Conservation (phyloP, 2,888 invertebrate genomes). For the Epinotia demarniana region DNA sequence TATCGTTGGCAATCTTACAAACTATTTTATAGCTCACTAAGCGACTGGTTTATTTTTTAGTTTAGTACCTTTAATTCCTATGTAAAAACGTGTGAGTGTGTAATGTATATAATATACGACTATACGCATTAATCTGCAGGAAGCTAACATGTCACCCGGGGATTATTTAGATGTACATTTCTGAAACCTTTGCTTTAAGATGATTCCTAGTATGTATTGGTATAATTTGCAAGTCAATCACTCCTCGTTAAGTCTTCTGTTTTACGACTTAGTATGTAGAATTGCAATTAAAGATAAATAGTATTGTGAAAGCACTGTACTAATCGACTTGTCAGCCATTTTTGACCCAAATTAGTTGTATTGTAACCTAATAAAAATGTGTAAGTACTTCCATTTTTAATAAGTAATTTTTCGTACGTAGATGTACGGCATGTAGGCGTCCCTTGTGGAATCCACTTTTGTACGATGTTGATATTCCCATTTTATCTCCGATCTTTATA, state of each 20-base stretch:
- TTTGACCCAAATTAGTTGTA: constrained; percentile 79
- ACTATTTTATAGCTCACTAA: constrained; percentile 81
- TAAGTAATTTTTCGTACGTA: constrained; percentile 80
- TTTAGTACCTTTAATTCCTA: constrained; percentile 79
- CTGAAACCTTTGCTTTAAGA: constrained; percentile 49
- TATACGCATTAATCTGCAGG: constrained; percentile 68
- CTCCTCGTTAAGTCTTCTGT: constrained; percentile 74
- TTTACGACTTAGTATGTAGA: constrained; percentile 71
- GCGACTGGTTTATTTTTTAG: constrained; percentile 82
- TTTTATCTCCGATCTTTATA: constrained; percentile 60
- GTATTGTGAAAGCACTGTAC: constrained; percentile 74
- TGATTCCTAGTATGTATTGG: constrained; percentile 55
- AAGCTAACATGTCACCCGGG: constrained; percentile 61
- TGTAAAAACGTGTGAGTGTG: constrained; percentile 82
- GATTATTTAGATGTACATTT: constrained; percentile 66
- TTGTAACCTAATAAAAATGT: constrained; percentile 70
- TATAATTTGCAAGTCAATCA: constrained; percentile 61
- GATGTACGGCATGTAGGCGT: constrained; percentile 76
- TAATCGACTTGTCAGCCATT: constrained; percentile 79
- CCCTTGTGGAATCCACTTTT: constrained; percentile 70
- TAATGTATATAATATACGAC: constrained; percentile 76
- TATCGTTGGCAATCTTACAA: constrained; percentile 79
- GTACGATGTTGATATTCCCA: constrained; percentile 73
- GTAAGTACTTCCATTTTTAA: constrained; percentile 84
- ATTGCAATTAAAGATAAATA: constrained; percentile 69